Evolutionary conservation across 1,140 invertebrate genomes (phyloP), one percentile per base, ranked within the genome.

Genomic region (Orussus abietinus): DNA sequence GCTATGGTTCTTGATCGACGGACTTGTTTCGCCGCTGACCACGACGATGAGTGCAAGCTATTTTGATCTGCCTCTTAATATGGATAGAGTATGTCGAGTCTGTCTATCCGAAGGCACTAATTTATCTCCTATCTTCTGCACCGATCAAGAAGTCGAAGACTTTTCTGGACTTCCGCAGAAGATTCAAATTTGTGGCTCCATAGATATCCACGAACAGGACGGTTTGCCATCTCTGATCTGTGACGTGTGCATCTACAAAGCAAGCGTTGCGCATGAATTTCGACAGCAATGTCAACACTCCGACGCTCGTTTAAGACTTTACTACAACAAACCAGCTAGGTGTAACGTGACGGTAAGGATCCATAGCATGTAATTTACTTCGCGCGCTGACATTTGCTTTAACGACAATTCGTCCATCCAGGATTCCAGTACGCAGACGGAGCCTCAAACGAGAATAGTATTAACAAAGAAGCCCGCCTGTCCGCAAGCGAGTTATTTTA

Each of bases 181-280:
- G 32, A 73, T 72, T 44, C 60, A 69, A 57, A 30, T 64, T 4
- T 72, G 65, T 21, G 70, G 70, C 4, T 63, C 55, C 5, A 59
- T 73, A 7, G 65, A 73, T 26, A 64, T 72, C 39, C 47, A 72
- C 3, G 60, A 66, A 35, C 59, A 69, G 30, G 70, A 73, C 49
- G 69, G 68, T n/a, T 49, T 73, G 9, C 70, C 70, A 25, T 62
- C 66, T 1, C 34, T 69, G 15, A 73, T 73, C 30, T 73, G 70
- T 38, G 59, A 70, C 25, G 54, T 62, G 19, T 73, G 70, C 38
- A 49, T 62, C 32, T 71, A 69, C 22, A 73, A 71, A 50, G 65
- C 64, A 13, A 70, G 51, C 4, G 51, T 71, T n/a, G 68, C 68
- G 5, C 61, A 70, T 29, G 70, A 72, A 31, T 73, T 73, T 52